phyloP scores from a whole-genome alignment of 2,888 invertebrate species.

The Calliopum simillimum region DNA sequence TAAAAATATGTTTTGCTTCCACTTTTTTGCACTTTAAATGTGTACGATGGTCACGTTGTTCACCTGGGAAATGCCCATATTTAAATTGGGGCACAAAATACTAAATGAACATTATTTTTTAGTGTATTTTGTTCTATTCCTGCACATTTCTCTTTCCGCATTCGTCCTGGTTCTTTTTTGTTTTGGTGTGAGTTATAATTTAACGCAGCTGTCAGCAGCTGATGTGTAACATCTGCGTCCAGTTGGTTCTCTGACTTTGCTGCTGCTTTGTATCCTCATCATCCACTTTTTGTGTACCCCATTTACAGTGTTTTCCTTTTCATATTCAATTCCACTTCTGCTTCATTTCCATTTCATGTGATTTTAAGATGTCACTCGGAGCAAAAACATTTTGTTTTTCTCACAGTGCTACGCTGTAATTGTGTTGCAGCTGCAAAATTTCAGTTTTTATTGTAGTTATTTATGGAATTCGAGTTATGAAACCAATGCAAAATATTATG shows the following conservation, averaged over 20 bases:
- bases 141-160: not conserved
- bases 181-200: not conserved
- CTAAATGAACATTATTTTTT: no score
- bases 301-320: not conserved
- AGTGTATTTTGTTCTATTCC: no score
- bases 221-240: constrained; percentile 1
- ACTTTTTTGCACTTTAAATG: no score
- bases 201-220: constrained; percentile 13
- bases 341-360: not conserved
- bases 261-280: not conserved
- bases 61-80: no score
- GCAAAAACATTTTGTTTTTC: not conserved
- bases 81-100: no score
- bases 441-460: no score
- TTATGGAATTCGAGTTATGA: no score
- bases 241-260: not conserved
- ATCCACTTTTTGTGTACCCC: not conserved
- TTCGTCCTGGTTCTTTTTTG: constrained; percentile 1
- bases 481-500: no score
- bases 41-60: no score
- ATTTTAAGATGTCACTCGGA: no score
- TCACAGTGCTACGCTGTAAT: not conserved
- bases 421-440: no score
- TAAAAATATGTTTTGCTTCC: no score
- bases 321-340: not conserved